Conservation (phyloP, 2,888 invertebrate genomes). For the Hemithea aestivaria region DNA sequence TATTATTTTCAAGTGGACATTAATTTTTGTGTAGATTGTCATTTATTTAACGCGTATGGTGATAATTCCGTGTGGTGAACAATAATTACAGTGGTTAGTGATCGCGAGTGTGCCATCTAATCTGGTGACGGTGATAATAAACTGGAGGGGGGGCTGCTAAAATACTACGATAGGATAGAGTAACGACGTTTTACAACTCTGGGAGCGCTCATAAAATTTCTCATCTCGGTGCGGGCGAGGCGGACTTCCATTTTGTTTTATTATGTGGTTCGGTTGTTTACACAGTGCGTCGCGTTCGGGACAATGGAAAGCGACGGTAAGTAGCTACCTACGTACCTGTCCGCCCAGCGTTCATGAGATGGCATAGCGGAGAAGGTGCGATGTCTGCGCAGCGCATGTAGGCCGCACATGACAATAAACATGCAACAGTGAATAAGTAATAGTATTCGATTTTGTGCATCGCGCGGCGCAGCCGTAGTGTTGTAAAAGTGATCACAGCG, state of each 20-base stretch:
- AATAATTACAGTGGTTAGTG: constrained; percentile 55
- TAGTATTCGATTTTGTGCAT: constrained; percentile 72
- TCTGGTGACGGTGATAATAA: constrained; percentile 67
- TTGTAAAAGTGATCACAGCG: constrained; percentile 35
- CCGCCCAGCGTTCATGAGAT: constrained; percentile 32
- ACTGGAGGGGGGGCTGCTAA: constrained; percentile 75
- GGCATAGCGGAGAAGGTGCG: constrained; percentile 31
- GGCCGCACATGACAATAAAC: constrained; percentile 69
- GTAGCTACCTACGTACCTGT: constrained; percentile 36
- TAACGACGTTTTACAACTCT: constrained; percentile 77
- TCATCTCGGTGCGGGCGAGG: constrained; percentile 67
- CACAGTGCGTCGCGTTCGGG: constrained; percentile 59
- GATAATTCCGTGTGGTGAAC: constrained; percentile 43
- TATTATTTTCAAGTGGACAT: constrained; percentile 74
- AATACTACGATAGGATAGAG: constrained; percentile 78
- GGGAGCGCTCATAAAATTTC: constrained; percentile 66
- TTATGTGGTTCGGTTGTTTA: constrained; percentile 74
- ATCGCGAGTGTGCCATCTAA: constrained; percentile 48
- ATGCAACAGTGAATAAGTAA: constrained; percentile 54
- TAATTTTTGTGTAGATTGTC: constrained; percentile 61
- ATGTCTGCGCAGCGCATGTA: constrained; percentile 63
- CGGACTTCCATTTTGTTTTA: constrained; percentile 78
- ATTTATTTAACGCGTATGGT: constrained; percentile 46
- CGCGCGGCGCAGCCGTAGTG: constrained; percentile 61
- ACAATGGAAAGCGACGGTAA: constrained; percentile 75